A percentile compares a stretch with the other conserved stretches of the same genome.
These are phyloP conservation scores for Drosophila dunni DNA, from an alignment of 1,140 invertebrate genomes.

Conservation along the genomic window DNA sequence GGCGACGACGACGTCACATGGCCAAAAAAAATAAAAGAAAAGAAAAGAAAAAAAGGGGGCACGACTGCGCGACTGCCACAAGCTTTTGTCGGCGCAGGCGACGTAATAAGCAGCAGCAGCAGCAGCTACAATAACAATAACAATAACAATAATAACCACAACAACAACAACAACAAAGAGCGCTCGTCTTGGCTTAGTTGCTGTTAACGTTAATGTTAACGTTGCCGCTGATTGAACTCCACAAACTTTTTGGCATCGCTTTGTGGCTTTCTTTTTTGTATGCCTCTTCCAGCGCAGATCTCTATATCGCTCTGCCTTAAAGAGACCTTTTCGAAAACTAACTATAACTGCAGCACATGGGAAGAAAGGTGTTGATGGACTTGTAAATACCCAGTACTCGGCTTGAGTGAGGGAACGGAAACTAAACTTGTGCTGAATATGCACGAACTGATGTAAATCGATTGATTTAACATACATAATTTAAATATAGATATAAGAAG, in stretches of 20 bases:
- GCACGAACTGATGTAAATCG: too few relatives aligned
- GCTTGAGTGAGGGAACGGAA: too few relatives aligned
- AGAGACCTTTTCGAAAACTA: constrained; percentile 29
- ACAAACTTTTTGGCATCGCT: constrained; percentile 26
- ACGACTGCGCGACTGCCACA: constrained; percentile 64
- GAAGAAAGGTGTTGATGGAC: not conserved
- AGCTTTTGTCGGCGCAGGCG: constrained; percentile 41
- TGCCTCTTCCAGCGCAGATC: not conserved
- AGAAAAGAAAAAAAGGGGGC: constrained; percentile 60
- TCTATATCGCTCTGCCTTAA: not conserved
- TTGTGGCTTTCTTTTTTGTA: constrained; percentile 46
- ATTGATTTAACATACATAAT: too few relatives aligned
- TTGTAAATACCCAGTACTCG: constrained; percentile 2
- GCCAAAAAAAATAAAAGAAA: constrained; percentile 46
- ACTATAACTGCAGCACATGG: constrained; percentile 15
- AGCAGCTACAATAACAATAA: constrained; percentile 14
- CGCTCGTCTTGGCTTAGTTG: constrained; percentile 52
- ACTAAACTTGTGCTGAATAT: too few relatives aligned
- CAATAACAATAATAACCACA: constrained; percentile 6
- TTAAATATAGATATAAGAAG: too few relatives aligned
- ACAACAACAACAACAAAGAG: constrained; percentile 24
- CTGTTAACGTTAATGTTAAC: constrained; percentile 18
- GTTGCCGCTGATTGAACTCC: constrained; percentile 36
- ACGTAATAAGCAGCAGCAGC: constrained; percentile 62
- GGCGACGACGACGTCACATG: constrained; percentile 60